Evolutionary conservation across 2,113 vertebrate species (phyloP).

Genomic region (Marmota flaviventris): DNA sequence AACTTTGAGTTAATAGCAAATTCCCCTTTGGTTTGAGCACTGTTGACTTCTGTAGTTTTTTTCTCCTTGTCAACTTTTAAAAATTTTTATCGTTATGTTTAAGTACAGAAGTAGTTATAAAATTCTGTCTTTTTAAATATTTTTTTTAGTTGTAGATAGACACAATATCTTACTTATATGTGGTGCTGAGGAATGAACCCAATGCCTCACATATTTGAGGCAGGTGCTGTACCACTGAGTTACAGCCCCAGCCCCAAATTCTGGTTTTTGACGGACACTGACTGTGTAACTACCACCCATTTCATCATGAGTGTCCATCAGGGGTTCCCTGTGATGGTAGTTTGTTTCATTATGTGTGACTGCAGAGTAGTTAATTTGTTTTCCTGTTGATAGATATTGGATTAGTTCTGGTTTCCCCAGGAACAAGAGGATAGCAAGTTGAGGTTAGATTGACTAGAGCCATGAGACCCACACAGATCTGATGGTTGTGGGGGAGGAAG

Average conservation of each 20-base stretch:
- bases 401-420: not conserved
- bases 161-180: too few species aligned
- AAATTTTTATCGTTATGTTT: not conserved
- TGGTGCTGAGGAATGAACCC: too few species aligned
- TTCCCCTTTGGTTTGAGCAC: not conserved
- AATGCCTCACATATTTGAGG: too few species aligned
- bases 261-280: not conserved
- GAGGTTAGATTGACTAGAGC: not conserved
- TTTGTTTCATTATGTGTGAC: not conserved
- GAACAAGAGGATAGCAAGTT: not conserved
- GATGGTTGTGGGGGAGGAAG: not conserved
- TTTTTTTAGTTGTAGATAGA: too few species aligned
- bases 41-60: not conserved
- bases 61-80: not conserved
- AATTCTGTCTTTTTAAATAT: too few species aligned
- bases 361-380: not conserved
- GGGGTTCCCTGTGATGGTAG: not conserved
- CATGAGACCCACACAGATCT: not conserved
- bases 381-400: not conserved
- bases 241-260: not conserved
- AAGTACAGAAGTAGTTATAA: not conserved
- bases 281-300: not conserved
- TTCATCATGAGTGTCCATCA: not conserved
- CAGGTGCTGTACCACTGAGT: too few species aligned
- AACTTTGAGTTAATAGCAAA: not conserved